A percentile compares a stretch with the other conserved stretches of the same genome.
Evolutionary conservation across 2,797 vertebrate genomes (phyloP).

Genomic region (Orestias chungarensis): DNA sequence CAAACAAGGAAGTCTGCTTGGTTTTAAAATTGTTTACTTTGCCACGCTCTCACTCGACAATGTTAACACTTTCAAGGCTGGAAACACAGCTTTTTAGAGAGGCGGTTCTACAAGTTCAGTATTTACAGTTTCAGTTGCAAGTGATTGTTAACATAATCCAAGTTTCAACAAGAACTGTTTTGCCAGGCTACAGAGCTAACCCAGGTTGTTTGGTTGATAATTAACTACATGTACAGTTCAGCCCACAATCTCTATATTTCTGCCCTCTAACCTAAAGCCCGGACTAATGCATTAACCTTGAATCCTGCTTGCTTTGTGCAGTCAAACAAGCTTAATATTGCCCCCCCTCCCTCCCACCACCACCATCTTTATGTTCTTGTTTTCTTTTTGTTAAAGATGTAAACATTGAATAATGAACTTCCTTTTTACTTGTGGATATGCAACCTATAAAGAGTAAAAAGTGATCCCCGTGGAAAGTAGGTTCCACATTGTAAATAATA

Average conservation of each 20-base stretch:
- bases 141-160: constrained; percentile 74
- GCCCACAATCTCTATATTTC: constrained; percentile 56
- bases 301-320: constrained; percentile 55
- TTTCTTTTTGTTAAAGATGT: constrained; percentile 61
- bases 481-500: not conserved
- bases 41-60: constrained; percentile 32
- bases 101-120: constrained; percentile 67
- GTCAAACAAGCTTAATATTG: constrained; percentile 53
- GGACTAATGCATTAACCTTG: constrained; percentile 57
- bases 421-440: constrained; percentile 44
- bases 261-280: constrained; percentile 53
- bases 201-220: constrained; percentile 78
- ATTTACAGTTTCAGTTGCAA: constrained; percentile 60
- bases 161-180: constrained; percentile 79
- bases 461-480: constrained; percentile 2
- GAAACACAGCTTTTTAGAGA: constrained; percentile 60
- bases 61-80: constrained; percentile 63
- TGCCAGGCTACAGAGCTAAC: constrained; percentile 64
- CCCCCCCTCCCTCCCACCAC: constrained; percentile 23
- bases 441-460: constrained; percentile 41
- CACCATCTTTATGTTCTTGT: constrained; percentile 56
- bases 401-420: constrained; percentile 54
- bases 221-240: constrained; percentile 72
- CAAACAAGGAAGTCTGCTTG: constrained; percentile 64
- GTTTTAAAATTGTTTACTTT: constrained; percentile 72